Conservation (phyloP, 1,140 invertebrate genomes). For the Trypoxylus dichotomus region DNA sequence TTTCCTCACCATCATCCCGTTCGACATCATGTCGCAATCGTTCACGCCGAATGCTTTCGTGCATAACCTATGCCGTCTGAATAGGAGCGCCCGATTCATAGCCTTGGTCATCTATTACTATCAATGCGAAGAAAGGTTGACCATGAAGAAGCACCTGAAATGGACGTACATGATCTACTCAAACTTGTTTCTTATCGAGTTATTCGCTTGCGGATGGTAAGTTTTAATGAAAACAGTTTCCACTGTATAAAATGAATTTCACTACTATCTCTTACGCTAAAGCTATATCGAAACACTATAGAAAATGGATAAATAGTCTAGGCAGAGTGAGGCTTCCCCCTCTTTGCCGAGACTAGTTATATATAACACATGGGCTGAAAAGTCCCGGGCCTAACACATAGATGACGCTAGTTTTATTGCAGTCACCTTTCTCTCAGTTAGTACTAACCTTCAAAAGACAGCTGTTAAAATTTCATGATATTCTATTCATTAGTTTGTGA, state of each 20-base stretch:
- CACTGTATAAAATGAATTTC: background rate
- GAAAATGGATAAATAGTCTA: too few species aligned
- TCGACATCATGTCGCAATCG: background rate
- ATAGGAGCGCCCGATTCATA: background rate
- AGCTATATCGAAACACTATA: too few species aligned
- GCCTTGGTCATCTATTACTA: slow-evolving; percentile 11
- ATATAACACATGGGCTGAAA: too few species aligned
- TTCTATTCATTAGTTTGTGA: too few species aligned
- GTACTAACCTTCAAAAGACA: too few species aligned
- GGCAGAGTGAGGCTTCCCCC: too few species aligned
- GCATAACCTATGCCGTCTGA: background rate
- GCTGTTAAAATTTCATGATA: too few species aligned
- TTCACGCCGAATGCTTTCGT: background rate
- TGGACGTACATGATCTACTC: slow-evolving; percentile 25
- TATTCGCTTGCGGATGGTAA: slow-evolving; percentile 28
- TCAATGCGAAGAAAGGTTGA: background rate
- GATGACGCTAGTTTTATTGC: too few species aligned
- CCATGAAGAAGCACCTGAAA: slow-evolving; percentile 28
- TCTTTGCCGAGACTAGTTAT: too few species aligned
- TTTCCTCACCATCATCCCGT: slow-evolving; percentile 24
- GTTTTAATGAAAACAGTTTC: background rate
- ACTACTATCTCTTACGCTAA: too few species aligned
- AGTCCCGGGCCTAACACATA: too few species aligned
- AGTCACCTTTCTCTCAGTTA: too few species aligned
- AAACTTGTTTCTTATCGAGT: slow-evolving; percentile 6